Conservation (phyloP, 1,140 invertebrate genomes). For the Drosophila busckii region DNA sequence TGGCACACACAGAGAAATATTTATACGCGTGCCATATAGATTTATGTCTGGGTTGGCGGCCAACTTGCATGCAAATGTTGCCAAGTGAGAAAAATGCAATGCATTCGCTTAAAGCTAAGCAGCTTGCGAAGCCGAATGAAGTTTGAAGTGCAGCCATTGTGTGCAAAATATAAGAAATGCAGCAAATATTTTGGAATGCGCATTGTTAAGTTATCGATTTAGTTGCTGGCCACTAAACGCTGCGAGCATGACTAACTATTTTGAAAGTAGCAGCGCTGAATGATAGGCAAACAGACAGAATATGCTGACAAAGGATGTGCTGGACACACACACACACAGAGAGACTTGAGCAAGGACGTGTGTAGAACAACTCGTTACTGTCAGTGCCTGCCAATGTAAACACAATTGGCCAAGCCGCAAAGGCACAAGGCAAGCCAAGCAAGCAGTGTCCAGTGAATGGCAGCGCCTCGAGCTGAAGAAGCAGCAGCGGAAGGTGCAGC, state of each 20-base stretch:
- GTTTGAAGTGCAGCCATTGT: no score
- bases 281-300: constrained; percentile 73
- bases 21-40: no score
- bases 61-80: constrained; percentile 28
- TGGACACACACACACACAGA: constrained; percentile 20
- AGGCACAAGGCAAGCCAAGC: constrained; percentile 46
- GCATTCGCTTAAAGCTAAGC: neutral
- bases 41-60: no score
- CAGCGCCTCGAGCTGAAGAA: constrained; percentile 20
- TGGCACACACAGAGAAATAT: constrained; percentile 5
- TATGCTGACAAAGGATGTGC: constrained; percentile 68
- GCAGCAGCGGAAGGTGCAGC: constrained; percentile 36
- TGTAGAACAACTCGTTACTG: constrained; percentile 74
- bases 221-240: no score
- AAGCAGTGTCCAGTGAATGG: constrained; percentile 41
- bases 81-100: constrained; percentile 4
- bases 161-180: no score
- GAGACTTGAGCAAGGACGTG: constrained; percentile 35
- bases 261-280: constrained; percentile 25
- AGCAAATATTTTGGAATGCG: no score
- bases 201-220: no score
- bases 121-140: no score
- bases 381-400: constrained; percentile 72
- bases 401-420: constrained; percentile 69
- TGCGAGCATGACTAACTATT: constrained; percentile 23